These are phyloP conservation scores for Periparus ater DNA, from an alignment of 2,797 vertebrate species.

Conservation along the genomic window DNA sequence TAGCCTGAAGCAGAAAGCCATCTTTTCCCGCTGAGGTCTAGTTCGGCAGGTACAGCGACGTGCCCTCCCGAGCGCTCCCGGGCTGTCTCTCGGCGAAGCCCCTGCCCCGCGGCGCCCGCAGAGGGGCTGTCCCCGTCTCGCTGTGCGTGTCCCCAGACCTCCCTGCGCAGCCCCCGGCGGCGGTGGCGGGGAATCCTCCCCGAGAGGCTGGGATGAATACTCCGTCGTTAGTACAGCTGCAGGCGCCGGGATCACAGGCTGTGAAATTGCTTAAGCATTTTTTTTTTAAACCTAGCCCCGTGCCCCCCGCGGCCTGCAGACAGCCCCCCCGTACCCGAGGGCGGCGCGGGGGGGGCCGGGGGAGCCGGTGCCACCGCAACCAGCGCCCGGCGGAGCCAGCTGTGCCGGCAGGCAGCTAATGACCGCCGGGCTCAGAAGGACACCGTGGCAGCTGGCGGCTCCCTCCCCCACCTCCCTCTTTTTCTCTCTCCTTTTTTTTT, in stretches of 20 bases:
- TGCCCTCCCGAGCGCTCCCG: neutral
- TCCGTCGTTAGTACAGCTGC: slow-evolving; percentile 56
- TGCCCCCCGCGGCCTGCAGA: neutral
- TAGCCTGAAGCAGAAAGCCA: neutral
- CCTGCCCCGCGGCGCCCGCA: neutral
- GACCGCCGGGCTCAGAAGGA: slow-evolving; percentile 77
- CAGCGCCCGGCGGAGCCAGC: slow-evolving; percentile 72
- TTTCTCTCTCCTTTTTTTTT: neutral
- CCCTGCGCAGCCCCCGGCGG: neutral
- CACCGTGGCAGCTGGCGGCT: slow-evolving; percentile 76
- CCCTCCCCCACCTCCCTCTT: neutral
- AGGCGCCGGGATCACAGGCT: slow-evolving; percentile 62
- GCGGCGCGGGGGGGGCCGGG: neutral
- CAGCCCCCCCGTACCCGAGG: neutral
- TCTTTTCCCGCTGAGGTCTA: neutral
- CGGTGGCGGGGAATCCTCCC: slow-evolving; percentile 45
- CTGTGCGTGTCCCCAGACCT: neutral
- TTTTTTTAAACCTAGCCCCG: neutral
- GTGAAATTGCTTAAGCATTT: slow-evolving; percentile 57
- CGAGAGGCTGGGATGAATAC: slow-evolving; percentile 19
- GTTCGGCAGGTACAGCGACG: neutral
- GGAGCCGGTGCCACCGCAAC: neutral
- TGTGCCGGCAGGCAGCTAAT: slow-evolving; percentile 79
- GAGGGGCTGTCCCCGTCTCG: neutral
- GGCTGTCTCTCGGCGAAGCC: neutral